Conservation (phyloP, 2,113 vertebrate species). For the Alligator mississippiensis region DNA sequence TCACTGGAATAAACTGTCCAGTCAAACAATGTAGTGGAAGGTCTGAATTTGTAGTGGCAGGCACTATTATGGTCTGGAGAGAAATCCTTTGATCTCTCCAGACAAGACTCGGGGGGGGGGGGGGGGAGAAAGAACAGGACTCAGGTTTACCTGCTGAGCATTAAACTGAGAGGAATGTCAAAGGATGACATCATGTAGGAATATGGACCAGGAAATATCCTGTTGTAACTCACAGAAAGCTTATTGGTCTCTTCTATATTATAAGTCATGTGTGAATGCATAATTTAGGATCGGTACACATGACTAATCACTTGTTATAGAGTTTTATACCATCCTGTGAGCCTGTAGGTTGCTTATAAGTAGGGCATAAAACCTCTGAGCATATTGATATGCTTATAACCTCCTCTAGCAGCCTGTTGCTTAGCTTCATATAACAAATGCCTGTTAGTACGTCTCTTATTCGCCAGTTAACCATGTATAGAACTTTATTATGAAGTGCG, state of each 20-base stretch:
- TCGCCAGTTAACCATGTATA: neutral
- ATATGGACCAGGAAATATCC: neutral
- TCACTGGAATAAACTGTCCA: too few relatives aligned
- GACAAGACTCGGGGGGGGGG: too few relatives aligned
- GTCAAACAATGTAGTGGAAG: too few relatives aligned
- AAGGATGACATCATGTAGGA: neutral
- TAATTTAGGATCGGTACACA: neutral
- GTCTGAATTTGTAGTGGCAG: too few relatives aligned
- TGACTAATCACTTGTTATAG: neutral
- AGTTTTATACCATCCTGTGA: neutral
- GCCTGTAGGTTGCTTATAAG: neutral
- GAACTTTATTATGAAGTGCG: neutral
- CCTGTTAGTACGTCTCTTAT: neutral
- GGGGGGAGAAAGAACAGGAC: neutral
- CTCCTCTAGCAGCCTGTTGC: neutral
- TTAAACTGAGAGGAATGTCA: neutral
- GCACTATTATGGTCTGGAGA: too few relatives aligned
- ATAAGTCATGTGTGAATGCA: too few relatives aligned
- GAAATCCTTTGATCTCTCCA: too few relatives aligned
- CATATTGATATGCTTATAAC: neutral
- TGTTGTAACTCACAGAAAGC: neutral
- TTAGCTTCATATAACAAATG: conserved; percentile 6
- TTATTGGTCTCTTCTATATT: neutral
- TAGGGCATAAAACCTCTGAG: neutral
- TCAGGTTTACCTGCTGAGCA: neutral